Percentiles rank a stretch among this genome's conserved stretches.
Evolutionary conservation across 2,888 invertebrate genomes (phyloP).

Genomic region (Melanostoma scalare): DNA sequence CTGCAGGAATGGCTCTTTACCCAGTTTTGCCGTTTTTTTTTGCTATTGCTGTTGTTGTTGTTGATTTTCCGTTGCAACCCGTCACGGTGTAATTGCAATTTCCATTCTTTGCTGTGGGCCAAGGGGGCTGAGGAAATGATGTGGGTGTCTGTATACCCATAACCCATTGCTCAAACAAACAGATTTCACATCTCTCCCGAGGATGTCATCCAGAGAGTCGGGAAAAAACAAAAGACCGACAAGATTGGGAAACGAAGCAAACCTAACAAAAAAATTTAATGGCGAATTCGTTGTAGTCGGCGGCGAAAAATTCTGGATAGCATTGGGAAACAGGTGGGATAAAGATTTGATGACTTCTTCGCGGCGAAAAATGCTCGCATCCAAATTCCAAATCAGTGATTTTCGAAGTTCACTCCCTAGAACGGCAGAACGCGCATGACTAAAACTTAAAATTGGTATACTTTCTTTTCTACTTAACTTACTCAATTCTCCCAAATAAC

Average conservation of each 20-base stretch:
- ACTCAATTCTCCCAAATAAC: neutral
- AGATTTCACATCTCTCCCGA: conserved; percentile 2
- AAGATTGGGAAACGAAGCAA: neutral
- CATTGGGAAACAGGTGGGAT: conserved; percentile 66
- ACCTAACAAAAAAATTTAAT: neutral
- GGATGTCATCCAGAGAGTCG: conserved; percentile 12
- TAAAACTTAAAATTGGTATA: conserved; percentile 11
- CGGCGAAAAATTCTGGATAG: conserved; percentile 39
- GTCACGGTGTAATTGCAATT: conserved; percentile 59
- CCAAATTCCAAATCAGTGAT: neutral
- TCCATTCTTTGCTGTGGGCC: conserved; percentile 27
- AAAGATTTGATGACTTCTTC: conserved; percentile 8
- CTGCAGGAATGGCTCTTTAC: conserved; percentile 70
- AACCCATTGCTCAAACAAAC: conserved; percentile 26
- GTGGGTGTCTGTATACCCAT: neutral
- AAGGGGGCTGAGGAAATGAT: neutral
- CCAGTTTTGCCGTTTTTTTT: conserved; percentile 52
- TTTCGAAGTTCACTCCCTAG: conserved; percentile 1
- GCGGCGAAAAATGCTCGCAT: neutral
- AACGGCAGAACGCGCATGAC: conserved; percentile 19
- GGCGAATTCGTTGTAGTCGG: conserved; percentile 12
- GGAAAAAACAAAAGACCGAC: neutral
- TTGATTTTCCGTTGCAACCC: conserved; percentile 23
- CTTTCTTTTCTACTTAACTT: neutral
- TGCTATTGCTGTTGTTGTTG: conserved; percentile 60